A percentile compares a stretch with the other conserved stretches of the same genome.
phyloP scores from a whole-genome alignment of 2,888 invertebrate species.

The Lamellibrachia columna region DNA sequence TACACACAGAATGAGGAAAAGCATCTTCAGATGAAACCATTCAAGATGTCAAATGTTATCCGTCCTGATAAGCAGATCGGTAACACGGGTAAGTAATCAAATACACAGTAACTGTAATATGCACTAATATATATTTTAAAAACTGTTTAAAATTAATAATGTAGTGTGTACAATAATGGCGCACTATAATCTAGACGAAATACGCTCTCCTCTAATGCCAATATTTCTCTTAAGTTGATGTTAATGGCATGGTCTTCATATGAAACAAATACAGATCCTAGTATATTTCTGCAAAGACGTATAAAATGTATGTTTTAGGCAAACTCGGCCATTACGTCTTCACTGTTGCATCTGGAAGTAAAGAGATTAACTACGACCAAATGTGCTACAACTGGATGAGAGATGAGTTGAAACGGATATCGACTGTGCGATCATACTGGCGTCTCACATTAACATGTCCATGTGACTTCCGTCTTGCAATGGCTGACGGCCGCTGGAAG shows the following conservation, averaged over 20 bases:
- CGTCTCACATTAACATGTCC: background rate
- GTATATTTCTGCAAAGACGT: background rate
- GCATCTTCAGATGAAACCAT: background rate
- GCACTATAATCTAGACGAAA: too few species aligned
- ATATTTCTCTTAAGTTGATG: background rate
- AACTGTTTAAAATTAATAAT: too few species aligned
- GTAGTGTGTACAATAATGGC: too few species aligned
- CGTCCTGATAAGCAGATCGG: background rate
- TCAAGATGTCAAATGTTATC: background rate
- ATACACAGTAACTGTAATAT: too few species aligned
- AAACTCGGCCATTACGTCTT: background rate
- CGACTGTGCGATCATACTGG: background rate
- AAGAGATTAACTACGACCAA: background rate
- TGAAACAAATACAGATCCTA: background rate
- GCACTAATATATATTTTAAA: too few species aligned
- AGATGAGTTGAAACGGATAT: background rate
- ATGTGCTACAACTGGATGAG: slow-evolving; percentile 20
- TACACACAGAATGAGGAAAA: background rate
- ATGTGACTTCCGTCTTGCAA: background rate
- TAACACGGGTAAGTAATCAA: background rate
- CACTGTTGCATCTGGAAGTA: background rate
- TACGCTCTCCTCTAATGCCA: too few species aligned
- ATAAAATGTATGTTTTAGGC: background rate
- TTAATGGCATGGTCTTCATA: background rate
- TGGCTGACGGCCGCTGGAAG: background rate